These are phyloP conservation scores for Vannuccia rotundouncinata DNA, from an alignment of 2,888 invertebrate genomes.

Conservation along the genomic window DNA sequence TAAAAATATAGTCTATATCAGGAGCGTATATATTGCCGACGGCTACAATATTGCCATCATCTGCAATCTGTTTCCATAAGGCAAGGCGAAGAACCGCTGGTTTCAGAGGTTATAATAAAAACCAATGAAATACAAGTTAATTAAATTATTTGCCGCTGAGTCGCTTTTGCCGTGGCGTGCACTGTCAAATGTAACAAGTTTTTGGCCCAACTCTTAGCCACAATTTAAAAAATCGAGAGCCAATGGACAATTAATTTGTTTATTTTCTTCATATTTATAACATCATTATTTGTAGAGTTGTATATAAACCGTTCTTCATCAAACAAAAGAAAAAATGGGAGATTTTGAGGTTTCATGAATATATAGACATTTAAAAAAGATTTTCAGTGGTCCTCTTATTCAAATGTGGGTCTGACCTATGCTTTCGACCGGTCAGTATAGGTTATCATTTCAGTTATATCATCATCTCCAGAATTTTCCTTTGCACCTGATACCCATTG, in stretches of 20 bases:
- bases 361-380: too few relatives aligned
- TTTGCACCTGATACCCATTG: background rate
- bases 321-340: too few relatives aligned
- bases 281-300: background rate
- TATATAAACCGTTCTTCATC: too few relatives aligned
- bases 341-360: too few relatives aligned
- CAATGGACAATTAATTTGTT: background rate
- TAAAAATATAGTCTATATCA: background rate
- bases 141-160: conserved; percentile 19
- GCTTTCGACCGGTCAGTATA: background rate
- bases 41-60: conserved; percentile 19
- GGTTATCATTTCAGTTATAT: background rate
- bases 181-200: conserved; percentile 15
- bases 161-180: background rate
- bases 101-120: background rate
- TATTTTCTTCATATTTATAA: background rate
- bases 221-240: background rate
- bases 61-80: conserved; percentile 12
- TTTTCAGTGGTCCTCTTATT: too few relatives aligned
- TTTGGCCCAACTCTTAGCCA: background rate
- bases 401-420: background rate
- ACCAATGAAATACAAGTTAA: background rate
- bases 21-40: conserved; percentile 7
- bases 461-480: background rate
- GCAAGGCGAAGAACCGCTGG: background rate